Conservation (phyloP, 1,140 invertebrate genomes). For the Agraylea sexmaculata region DNA sequence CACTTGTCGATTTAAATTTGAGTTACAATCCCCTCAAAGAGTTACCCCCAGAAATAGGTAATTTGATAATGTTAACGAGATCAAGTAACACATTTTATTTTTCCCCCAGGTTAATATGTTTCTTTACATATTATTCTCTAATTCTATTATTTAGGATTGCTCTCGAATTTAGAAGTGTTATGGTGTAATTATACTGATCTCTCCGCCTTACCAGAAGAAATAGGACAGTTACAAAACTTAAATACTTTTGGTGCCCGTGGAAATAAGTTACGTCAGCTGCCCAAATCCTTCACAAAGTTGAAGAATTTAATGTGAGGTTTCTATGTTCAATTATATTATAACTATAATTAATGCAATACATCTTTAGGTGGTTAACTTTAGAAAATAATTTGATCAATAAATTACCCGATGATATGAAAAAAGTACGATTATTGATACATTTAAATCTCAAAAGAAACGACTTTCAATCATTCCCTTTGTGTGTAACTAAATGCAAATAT, state of each 20-base stretch:
- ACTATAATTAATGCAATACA: slow-evolving; percentile 2
- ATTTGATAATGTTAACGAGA: slow-evolving; percentile 7
- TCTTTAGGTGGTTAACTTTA: slow-evolving; percentile 45
- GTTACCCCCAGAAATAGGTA: slow-evolving; percentile 56
- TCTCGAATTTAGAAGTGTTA: slow-evolving; percentile 63
- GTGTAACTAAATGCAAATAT: slow-evolving; percentile 35
- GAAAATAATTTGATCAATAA: slow-evolving; percentile 42
- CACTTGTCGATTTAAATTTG: slow-evolving; percentile 66
- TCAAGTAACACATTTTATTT: background rate
- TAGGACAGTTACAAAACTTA: slow-evolving; percentile 57
- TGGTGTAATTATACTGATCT: slow-evolving; percentile 47
- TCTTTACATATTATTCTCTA: background rate
- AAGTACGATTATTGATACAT: slow-evolving; percentile 40
- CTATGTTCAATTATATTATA: slow-evolving; percentile 9
- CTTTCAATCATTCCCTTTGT: slow-evolving; percentile 37
- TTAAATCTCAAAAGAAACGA: slow-evolving; percentile 44
- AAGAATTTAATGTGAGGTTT: slow-evolving; percentile 36
- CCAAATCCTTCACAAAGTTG: slow-evolving; percentile 39
- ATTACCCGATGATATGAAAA: slow-evolving; percentile 38
- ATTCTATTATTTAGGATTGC: slow-evolving; percentile 22
- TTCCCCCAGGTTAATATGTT: background rate
- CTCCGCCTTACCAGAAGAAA: slow-evolving; percentile 49
- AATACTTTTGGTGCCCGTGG: slow-evolving; percentile 54
- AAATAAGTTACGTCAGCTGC: slow-evolving; percentile 44
- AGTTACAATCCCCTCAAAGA: slow-evolving; percentile 65